phyloP scores from a whole-genome alignment of 1,140 invertebrate genomes.

The Linepithema humile region DNA sequence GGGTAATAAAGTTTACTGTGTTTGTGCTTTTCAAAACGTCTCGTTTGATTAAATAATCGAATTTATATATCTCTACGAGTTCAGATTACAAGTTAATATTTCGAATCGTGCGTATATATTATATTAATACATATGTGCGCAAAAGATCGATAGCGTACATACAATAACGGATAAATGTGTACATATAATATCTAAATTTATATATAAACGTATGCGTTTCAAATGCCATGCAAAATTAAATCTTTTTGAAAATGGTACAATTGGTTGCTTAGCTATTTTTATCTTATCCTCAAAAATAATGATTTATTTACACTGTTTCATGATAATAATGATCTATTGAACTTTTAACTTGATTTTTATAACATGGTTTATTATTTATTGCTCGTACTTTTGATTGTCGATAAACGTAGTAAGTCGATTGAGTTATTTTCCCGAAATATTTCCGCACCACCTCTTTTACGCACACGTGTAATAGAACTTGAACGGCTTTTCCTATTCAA shows the following conservation, averaged over 20 bases:
- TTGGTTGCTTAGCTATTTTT: background rate
- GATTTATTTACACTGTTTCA: background rate
- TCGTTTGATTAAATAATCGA: constrained; percentile 11
- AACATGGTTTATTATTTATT: background rate
- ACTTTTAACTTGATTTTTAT: background rate
- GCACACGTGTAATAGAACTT: background rate
- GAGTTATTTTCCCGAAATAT: background rate
- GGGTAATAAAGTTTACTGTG: background rate
- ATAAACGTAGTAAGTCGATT: background rate
- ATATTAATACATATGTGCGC: background rate
- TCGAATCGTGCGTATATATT: background rate
- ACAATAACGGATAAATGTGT: background rate
- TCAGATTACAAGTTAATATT: background rate
- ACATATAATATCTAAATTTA: too few relatives aligned
- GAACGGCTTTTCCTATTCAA: background rate
- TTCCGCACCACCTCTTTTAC: background rate
- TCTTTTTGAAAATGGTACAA: background rate
- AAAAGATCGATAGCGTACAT: background rate
- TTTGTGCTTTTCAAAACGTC: background rate
- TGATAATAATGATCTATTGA: background rate
- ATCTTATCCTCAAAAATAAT: background rate
- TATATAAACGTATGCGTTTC: too few relatives aligned
- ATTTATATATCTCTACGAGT: background rate
- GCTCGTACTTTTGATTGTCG: background rate
- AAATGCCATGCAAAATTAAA: background rate